Evolutionary conservation across 2,797 vertebrate genomes (phyloP), one percentile per base, ranked within the genome.

Genomic region (Agapornis canus): DNA sequence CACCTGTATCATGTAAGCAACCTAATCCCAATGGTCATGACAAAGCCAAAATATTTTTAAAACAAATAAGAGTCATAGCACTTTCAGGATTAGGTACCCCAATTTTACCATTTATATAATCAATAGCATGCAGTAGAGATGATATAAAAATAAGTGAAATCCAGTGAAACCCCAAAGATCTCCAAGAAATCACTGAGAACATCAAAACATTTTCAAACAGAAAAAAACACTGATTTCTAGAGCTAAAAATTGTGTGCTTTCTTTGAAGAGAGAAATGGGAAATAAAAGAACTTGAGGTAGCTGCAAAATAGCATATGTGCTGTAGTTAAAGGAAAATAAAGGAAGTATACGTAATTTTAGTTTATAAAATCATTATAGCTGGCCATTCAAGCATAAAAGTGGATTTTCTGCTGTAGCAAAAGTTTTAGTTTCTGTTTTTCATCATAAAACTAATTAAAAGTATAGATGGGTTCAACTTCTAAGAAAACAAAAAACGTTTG

Each of bases 401-500:
- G 95, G 75, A 95, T 97, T 96, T 97, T 95, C 68, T 97, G 83
- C 86, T 91, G 84, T 48, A 92, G 65, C 69, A 93, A 97, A 42
- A 92, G 48, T 92, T 97, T 97, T 87, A 52, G 57, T 72, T 90
- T 86, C 70, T 93, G 72, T 20, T 96, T 97, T 96, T 95, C 92
- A 96, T 95, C 86, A 90, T 78, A 88, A 95, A 97, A 94, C 89
- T 97, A 97, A 96, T 97, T 96, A 96, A 66, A 92, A 96, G 63
- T 64, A 78, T 49, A 72, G 80, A 96, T 54, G 29, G 32, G n/a
- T 77, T 84, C 52, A 92, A 82, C 21, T 22, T 79, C 17, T 90
- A 61, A 47, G 40, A 45, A 83, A 91, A 32, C 31, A 21, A 92
- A 73, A 84, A 59, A 83, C 17, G 1, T 47, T 57, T 78, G 19